phyloP scores from a whole-genome alignment of 2,113 vertebrate genomes.

The Rhodinocichla rosea region DNA sequence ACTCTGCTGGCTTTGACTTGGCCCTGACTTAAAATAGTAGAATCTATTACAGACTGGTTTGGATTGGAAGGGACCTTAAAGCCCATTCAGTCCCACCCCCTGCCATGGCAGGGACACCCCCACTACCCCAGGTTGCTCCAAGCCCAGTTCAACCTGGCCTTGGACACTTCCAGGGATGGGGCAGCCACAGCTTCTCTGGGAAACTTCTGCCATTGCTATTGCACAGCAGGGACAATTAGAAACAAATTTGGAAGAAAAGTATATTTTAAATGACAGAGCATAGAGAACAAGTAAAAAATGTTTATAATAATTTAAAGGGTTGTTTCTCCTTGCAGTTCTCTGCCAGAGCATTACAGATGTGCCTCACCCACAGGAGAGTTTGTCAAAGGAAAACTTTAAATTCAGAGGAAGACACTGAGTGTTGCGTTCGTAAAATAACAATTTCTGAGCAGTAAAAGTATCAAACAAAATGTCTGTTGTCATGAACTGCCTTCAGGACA shows the following conservation, averaged over 20 bases:
- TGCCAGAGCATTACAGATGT: not conserved
- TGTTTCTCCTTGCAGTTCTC: not conserved
- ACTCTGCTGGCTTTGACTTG: not conserved
- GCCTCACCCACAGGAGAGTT: not conserved
- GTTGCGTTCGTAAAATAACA: not conserved
- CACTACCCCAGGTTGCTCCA: fast-evolving
- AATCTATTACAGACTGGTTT: not conserved
- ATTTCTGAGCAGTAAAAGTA: not conserved
- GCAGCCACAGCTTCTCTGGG: not conserved
- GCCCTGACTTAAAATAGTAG: not conserved
- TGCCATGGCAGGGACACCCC: not conserved
- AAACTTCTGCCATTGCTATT: not conserved
- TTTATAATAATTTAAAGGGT: not conserved
- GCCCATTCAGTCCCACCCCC: not conserved
- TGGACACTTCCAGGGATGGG: not conserved
- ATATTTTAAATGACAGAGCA: not conserved
- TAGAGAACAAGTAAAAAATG: not conserved
- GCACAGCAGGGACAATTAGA: not conserved
- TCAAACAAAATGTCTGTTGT: not conserved
- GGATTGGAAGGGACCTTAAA: not conserved
- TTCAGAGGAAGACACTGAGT: not conserved
- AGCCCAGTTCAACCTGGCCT: fast-evolving
- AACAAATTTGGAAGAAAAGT: not conserved
- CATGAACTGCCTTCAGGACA: not conserved
- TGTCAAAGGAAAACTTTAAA: not conserved